Base-by-base conservation (phyloP, 2,888 invertebrate genomes). In the Pseudococcus viburni region DNA sequence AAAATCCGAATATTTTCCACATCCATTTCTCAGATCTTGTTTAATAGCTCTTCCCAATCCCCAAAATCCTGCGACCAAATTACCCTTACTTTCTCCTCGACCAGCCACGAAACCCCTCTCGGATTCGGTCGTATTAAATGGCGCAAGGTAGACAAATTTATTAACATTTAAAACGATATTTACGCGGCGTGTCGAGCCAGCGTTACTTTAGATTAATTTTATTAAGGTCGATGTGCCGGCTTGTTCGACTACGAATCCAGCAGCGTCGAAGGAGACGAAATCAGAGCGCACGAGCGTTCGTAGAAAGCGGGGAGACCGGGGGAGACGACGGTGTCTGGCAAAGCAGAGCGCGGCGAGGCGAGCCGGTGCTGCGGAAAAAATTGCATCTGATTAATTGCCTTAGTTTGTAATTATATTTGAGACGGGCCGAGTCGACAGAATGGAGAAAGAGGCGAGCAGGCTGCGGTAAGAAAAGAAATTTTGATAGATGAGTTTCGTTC, bases 301-400 rank as follows among this genome's bases (percentile, higher is more conserved):
- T 22, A 22, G 22, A 19, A 11, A 64, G 5, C 19, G 0, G 7
- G 6, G 64, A 33, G 33, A 12, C 2, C 26, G 12, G 33, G 73
- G 17, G 73, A 17, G 17, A 0, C 12, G 73, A 12, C 5, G 73
- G 73, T 33, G 73, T 73, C 33, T 73, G 22, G 73, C 73, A 73
- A 68, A 68, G 15, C 22, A 12, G 26, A 8, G 68, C 26, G 68
- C 68, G 68, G 68, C 12, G 26, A 3, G 68, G 73, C 33, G 17
- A 33, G 0, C 6, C 33, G 33, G 8, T 12, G 68, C 22, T 26
- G 73, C 4, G 39, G 73, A 73, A 73, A 73, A 73, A 73, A 73
- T 73, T 33, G 73, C 73, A 73, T 73, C 73, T 73, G 73, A 73
- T 73, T 73, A 73, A 73, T 73, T 73, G 73, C 73, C 73, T 73